Conservation (phyloP, 2,113 vertebrate species). For the Aptenodytes forsteri region DNA sequence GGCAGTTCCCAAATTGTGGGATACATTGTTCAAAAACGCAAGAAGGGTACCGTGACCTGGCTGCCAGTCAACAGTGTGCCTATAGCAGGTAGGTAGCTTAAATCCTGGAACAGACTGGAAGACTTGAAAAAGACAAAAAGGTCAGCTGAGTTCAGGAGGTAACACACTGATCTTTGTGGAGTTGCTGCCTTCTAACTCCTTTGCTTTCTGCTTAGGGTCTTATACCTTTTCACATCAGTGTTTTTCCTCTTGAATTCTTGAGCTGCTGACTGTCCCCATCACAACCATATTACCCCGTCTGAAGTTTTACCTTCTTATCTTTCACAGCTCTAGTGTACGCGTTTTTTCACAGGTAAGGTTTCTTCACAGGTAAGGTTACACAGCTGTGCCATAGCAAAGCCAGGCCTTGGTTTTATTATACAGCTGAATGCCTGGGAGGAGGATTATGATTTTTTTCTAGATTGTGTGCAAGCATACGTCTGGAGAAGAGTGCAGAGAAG, state of each 20-base stretch:
- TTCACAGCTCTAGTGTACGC: not conserved
- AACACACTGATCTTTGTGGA: not conserved
- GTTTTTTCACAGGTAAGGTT: not conserved
- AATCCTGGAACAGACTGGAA: not conserved
- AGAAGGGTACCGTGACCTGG: constrained; percentile 86
- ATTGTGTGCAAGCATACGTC: not conserved
- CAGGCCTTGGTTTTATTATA: not conserved
- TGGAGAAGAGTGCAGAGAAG: not conserved
- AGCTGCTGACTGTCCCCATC: not conserved
- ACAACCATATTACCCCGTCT: not conserved
- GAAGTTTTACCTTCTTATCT: not conserved
- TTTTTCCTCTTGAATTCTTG: not conserved
- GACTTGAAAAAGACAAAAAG: not conserved
- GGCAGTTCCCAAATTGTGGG: constrained; percentile 81
- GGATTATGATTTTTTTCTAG: not conserved
- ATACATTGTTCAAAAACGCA: constrained; percentile 87
- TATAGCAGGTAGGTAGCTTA: constrained; percentile 72
- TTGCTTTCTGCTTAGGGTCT: not conserved
- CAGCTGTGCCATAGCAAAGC: not conserved
- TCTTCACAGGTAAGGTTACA: not conserved
- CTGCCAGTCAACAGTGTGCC: constrained; percentile 73
- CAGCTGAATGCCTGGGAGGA: not conserved
- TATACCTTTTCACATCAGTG: not conserved
- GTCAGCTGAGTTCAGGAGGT: not conserved
- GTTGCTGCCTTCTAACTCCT: not conserved